phyloP scores from a whole-genome alignment of 2,113 vertebrate species.

The Eptesicus fuscus region DNA sequence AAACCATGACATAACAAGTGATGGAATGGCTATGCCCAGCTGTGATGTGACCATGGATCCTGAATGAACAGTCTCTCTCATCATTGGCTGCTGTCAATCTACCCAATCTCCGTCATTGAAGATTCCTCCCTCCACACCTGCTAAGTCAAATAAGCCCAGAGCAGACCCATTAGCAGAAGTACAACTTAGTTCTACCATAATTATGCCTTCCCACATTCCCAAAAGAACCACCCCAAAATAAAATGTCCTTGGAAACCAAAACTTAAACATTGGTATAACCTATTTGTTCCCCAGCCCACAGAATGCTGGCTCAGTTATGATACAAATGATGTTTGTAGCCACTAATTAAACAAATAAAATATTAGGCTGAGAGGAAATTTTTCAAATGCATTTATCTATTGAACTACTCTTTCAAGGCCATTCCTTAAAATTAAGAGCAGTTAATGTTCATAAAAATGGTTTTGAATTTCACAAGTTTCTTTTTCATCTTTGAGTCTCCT shows the following conservation, averaged over 20 bases:
- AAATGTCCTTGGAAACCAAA: not conserved
- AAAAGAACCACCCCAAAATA: not conserved
- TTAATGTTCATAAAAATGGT: not conserved
- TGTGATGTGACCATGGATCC: not conserved
- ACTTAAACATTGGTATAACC: fast-evolving
- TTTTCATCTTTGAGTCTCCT: not conserved
- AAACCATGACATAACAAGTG: not conserved
- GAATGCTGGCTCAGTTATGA: not conserved
- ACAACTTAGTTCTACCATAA: not conserved
- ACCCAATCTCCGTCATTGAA: fast-evolving
- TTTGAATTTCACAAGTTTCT: not conserved
- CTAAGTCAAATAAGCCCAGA: too few species aligned
- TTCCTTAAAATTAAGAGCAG: conserved; percentile 17
- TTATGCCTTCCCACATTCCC: not conserved
- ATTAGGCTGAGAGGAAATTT: not conserved
- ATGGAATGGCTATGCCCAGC: too few species aligned
- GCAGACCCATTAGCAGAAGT: fast-evolving
- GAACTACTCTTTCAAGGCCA: not conserved
- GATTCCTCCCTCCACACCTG: not conserved
- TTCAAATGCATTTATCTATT: not conserved
- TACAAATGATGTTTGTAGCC: not conserved
- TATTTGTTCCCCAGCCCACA: not conserved
- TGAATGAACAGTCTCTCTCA: too few species aligned
- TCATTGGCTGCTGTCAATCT: not conserved
- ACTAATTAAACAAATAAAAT: not conserved